phyloP scores from a whole-genome alignment of 2,113 vertebrate species.

The Cyprinodon brontotheroides region DNA sequence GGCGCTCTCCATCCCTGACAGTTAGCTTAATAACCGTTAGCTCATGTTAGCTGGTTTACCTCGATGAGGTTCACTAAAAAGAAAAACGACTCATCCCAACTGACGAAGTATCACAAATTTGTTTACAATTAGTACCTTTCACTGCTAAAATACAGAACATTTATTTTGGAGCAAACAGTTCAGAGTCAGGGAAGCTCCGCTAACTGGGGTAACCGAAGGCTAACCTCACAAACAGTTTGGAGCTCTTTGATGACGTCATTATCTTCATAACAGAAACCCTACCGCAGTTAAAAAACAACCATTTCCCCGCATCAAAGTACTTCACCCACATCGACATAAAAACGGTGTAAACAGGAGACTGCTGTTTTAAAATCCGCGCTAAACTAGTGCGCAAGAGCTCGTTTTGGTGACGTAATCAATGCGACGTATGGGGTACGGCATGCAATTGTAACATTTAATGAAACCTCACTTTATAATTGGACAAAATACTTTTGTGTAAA shows the following conservation, averaged over 20 bases:
- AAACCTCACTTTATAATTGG: not conserved
- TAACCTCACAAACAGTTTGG: constrained; percentile 21
- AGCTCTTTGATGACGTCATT: constrained; percentile 62
- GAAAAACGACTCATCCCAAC: not conserved
- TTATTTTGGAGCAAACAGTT: not conserved
- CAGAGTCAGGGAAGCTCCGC: not conserved
- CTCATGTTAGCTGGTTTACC: constrained; percentile 31
- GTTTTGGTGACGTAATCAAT: constrained; percentile 28
- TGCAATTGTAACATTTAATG: not conserved
- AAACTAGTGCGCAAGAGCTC: no score
- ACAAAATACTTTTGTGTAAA: no score
- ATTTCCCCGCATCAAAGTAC: not conserved
- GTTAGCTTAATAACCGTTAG: not conserved
- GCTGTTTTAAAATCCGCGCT: constrained; percentile 54
- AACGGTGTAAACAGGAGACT: not conserved
- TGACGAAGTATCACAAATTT: not conserved
- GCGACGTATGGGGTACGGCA: constrained; percentile 10
- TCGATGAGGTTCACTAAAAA: not conserved
- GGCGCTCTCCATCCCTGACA: constrained; percentile 42
- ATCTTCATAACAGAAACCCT: not conserved
- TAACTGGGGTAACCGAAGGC: not conserved
- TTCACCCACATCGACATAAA: not conserved
- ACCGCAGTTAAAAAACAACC: not conserved
- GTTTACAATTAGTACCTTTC: not conserved
- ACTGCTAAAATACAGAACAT: not conserved